Evolutionary conservation across 92 coral and sea anemone genomes (phyloP), one percentile per base, ranked within the genome.

Genomic region (Meandrina meandrites): DNA sequence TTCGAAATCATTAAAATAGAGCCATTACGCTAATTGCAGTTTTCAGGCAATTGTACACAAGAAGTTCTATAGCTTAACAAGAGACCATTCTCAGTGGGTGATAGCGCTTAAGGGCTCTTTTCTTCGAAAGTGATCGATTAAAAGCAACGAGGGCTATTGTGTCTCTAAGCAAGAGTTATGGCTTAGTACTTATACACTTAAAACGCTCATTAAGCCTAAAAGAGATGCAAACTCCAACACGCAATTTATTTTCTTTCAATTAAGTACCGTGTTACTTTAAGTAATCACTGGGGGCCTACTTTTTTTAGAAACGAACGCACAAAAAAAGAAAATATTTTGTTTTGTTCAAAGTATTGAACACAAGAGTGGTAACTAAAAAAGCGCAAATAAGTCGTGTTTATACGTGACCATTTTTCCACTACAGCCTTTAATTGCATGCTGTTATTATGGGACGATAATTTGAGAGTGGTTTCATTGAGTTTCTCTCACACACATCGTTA

Each of bases 11-110:
- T 68, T 53, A 82, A 84, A 74, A n/a, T 54, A 34, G 54, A 58
- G 72, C 74, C 71, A 84, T 56, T 84, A 57, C 54, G 56, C 58
- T 84, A 73, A 73, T 84, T 84, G 72, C 57, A 21, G 72, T 42
- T 72, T 81, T 58, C 72, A 74, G 28, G 80, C 28, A 56, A 84
- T 45, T 73, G 71, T 73, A 28, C 80, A 37, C 71, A 83, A 74
- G 76, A 32, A 31, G 79, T 24, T 72, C 50, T 4, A 53, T 48
- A 40, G 42, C 13, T 54, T 71, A 71, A 51, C 50, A 36, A 73
- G 48, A 73, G 48, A 73, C 51, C 51, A 36, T 73, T 73, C 48
- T 73, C 27, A 19, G 78, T 35, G 78, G 45, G 78, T 69, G 79
- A 82, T 67, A 32, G 75, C 19, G 8, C 84, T 81, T 64, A 40